Conservation (phyloP, 2,888 invertebrate genomes). For the Luperina testacea region DNA sequence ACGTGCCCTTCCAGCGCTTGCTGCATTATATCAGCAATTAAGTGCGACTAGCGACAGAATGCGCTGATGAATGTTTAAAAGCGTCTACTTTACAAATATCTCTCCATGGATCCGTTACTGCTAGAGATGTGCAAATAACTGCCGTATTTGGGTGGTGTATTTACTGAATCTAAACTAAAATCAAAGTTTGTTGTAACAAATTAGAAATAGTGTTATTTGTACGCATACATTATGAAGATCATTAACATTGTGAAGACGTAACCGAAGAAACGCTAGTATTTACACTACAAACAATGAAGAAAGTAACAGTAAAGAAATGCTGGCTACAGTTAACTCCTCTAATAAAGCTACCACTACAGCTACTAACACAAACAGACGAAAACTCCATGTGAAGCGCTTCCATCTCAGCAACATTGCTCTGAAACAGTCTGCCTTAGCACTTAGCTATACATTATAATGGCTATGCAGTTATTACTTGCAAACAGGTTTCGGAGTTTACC, state of each 20-base stretch:
- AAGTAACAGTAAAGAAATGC: slow-evolving; percentile 7
- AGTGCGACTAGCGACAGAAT: slow-evolving; percentile 46
- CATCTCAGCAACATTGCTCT: slow-evolving; percentile 39
- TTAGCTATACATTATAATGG: slow-evolving; percentile 43
- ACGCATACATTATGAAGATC: not conserved
- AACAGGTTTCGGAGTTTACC: slow-evolving; percentile 61
- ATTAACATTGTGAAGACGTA: not conserved
- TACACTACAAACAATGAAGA: slow-evolving; percentile 1
- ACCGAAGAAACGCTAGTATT: not conserved
- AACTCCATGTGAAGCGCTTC: slow-evolving; percentile 28
- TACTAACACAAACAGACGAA: slow-evolving; percentile 16
- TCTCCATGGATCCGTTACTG: slow-evolving; percentile 10
- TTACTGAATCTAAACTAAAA: not conserved
- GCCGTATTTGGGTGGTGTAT: not conserved
- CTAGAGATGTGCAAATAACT: slow-evolving; percentile 17
- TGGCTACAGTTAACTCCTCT: not conserved
- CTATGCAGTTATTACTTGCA: slow-evolving; percentile 59
- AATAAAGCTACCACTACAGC: slow-evolving; percentile 26
- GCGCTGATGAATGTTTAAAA: slow-evolving; percentile 45
- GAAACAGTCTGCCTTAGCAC: slow-evolving; percentile 47
- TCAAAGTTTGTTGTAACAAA: slow-evolving; percentile 4
- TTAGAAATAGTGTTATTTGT: not conserved
- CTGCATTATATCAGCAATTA: slow-evolving; percentile 59
- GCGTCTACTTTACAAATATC: slow-evolving; percentile 38
- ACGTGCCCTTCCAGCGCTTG: slow-evolving; percentile 53